A percentile compares a stretch with the other conserved stretches of the same genome.
phyloP scores from a whole-genome alignment of 2,888 invertebrate species.

The Nipponacmea schrenckii region DNA sequence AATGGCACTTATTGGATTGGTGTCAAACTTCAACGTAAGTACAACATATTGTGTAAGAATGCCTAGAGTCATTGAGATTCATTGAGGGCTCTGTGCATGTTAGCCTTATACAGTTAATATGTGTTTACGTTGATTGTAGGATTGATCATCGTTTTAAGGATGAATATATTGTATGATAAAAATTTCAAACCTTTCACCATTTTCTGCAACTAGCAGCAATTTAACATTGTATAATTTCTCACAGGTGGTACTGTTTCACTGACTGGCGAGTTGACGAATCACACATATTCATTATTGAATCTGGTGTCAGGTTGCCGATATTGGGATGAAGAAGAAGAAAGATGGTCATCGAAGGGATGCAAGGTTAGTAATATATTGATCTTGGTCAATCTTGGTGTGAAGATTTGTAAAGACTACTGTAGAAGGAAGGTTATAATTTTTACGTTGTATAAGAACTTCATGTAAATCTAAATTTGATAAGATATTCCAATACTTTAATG shows the following conservation, averaged over 20 bases:
- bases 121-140: too few species aligned
- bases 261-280: constrained; percentile 40
- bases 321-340: constrained; percentile 56
- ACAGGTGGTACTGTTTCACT: constrained; percentile 47
- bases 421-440: not conserved
- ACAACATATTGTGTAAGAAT: not conserved
- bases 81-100: too few species aligned
- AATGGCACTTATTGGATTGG: constrained; percentile 64
- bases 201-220: too few species aligned
- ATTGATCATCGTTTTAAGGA: too few species aligned
- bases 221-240: not conserved
- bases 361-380: constrained; percentile 35
- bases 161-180: too few species aligned
- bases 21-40: constrained; percentile 56
- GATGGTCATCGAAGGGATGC: constrained; percentile 60
- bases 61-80: not conserved
- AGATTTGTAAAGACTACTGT: too few species aligned
- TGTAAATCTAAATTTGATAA: not conserved
- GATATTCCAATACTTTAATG: too few species aligned
- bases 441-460: not conserved
- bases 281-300: constrained; percentile 55
- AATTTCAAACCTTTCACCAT: not conserved
- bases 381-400: not conserved
- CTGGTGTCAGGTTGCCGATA: constrained; percentile 60
- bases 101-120: too few species aligned